Evolutionary conservation across 2,797 vertebrate species (phyloP), one percentile per base, ranked within the genome.

Genomic region (Melanotaenia parkinsoni): DNA sequence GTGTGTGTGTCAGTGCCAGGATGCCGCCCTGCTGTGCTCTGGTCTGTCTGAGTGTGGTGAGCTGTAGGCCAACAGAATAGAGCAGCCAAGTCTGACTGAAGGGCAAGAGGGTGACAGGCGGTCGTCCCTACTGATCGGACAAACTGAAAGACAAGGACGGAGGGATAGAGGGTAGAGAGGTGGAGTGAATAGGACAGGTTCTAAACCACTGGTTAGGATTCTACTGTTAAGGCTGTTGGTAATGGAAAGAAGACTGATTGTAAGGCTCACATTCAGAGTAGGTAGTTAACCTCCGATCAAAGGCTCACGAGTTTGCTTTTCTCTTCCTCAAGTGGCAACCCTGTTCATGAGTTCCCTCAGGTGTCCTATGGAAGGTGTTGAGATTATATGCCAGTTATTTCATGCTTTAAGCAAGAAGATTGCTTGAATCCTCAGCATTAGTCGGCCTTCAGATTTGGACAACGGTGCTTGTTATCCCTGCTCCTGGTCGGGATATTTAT

Each of bases 31-130:
- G 84, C 90, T 88, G 91, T 43, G 88, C 64, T 82, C 74, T 53
- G 83, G 79, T 88, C 81, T 83, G 85, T 80, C 80, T 72, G 77
- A 72, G 62, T 10, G 84, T 89, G 89, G 84, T 88, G 85, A 89
- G 76, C 58, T 26, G 53, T 59, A 79, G 85, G 80, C 87, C 82
- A 72, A 66, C 76, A 11, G 59, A 74, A 76, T 7, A 50, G 47
- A 80, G 85, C 76, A 12, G 86, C 85, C 82, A 63, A 81, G 76
- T 79, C 76, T 63, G 76, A 76, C 68, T 51, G 57, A 74, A 80
- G 76, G 77, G 87, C 80, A 74, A 81, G 80, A 80, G 81, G 59
- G 65, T 64, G 87, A 74, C 70, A 5, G 86, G 82, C 61, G 70
- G 86, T 76, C 79, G 76, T 70, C 83, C 79, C 80, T 5, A 2